These are phyloP conservation scores for Oscheius sp. DNA, from an alignment of 2,888 invertebrate species.

Conservation along the genomic window DNA sequence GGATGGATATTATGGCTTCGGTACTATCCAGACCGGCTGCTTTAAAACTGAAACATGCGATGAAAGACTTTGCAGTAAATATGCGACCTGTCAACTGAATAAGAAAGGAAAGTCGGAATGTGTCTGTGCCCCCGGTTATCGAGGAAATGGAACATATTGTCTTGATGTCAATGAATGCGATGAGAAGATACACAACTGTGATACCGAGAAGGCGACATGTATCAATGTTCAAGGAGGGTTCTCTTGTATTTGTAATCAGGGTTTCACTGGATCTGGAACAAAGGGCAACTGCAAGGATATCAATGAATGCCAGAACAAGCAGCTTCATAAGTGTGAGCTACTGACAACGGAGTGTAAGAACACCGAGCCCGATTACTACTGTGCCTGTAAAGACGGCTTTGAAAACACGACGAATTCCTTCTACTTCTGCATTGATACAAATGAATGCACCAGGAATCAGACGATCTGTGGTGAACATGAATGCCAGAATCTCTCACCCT, in stretches of 20 bases:
- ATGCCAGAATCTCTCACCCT: conserved; percentile 2
- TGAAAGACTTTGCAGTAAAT: conserved; percentile 5
- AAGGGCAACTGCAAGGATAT: conserved; percentile 29
- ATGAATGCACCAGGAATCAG: conserved; percentile 8
- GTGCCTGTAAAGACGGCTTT: conserved; percentile 24
- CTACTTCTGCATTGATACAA: conserved; percentile 15
- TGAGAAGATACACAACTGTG: conserved; percentile 11
- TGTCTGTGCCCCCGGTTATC: conserved; percentile 4
- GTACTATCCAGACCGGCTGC: neutral
- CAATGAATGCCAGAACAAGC: conserved; percentile 21
- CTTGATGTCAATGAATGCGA: conserved; percentile 19
- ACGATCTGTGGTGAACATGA: conserved; percentile 9
- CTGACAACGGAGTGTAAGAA: conserved; percentile 16
- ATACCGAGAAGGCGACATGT: conserved; percentile 1
- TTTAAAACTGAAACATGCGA: neutral
- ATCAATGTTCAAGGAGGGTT: conserved; percentile 26
- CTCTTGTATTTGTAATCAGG: conserved; percentile 4
- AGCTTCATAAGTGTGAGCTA: conserved; percentile 8
- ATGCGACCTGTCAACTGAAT: conserved; percentile 15
- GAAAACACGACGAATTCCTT: conserved; percentile 18
- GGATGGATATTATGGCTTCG: conserved; percentile 18
- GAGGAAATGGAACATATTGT: conserved; percentile 33
- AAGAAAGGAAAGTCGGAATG: conserved; percentile 6
- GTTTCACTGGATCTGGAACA: conserved; percentile 19
- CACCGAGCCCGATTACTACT: conserved; percentile 8